Evolutionary conservation across 2,113 vertebrate species (phyloP).

Genomic region (Ia io): DNA sequence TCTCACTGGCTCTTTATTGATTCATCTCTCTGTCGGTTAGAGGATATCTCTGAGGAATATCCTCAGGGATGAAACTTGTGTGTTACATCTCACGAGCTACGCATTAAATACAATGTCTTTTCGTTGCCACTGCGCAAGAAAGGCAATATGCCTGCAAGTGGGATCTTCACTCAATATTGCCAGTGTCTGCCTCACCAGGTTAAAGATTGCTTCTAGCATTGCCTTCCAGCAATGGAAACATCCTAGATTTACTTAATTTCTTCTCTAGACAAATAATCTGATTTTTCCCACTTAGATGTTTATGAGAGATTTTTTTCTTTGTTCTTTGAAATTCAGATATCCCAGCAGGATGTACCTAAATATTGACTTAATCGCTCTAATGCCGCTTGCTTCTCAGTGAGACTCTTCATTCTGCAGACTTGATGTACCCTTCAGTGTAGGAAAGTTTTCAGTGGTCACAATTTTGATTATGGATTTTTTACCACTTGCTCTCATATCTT

Average conservation of each 20-base stretch:
- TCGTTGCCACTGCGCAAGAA: background rate
- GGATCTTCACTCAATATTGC: background rate
- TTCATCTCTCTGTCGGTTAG: background rate
- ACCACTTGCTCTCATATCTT: background rate
- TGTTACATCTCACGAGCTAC: background rate
- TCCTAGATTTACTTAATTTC: background rate
- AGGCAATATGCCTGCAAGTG: background rate
- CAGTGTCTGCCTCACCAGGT: background rate
- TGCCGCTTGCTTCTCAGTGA: slow-evolving; percentile 8
- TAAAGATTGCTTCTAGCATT: background rate
- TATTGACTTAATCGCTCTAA: slow-evolving; percentile 45
- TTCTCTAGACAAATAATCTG: background rate
- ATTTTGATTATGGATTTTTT: slow-evolving; percentile 38
- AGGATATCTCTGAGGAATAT: background rate
- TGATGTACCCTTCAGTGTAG: background rate
- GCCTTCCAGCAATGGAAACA: background rate
- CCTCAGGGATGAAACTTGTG: background rate
- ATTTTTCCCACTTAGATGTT: slow-evolving; percentile 35
- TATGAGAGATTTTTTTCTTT: background rate
- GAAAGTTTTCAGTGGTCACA: slow-evolving; percentile 7
- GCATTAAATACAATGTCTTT: background rate
- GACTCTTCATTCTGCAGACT: slow-evolving; percentile 18
- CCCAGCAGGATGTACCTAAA: slow-evolving; percentile 46
- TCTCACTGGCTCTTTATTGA: background rate
- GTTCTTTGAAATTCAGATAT: slow-evolving; percentile 57